Evolutionary conservation across 2,797 vertebrate species (phyloP).

Genomic region (Urophycis tenuis): DNA sequence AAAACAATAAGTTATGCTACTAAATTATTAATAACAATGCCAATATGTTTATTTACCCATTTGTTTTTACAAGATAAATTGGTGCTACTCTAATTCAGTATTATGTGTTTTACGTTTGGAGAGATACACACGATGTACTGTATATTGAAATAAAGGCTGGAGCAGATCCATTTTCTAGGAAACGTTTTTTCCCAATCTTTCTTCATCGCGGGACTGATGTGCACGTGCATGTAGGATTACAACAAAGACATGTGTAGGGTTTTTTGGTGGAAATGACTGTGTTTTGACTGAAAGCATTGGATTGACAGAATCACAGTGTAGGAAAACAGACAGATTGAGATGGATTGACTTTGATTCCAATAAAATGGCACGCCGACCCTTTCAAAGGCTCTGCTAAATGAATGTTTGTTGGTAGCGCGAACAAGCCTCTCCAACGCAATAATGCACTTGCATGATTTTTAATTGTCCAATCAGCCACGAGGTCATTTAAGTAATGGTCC

Average conservation of each 20-base stretch:
- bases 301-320: not conserved
- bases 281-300: not conserved
- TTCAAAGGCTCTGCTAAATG: not conserved
- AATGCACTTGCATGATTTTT: not conserved
- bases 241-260: not conserved
- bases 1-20: slow-evolving; percentile 50
- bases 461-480: not conserved
- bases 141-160: slow-evolving; percentile 68
- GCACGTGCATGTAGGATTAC: not conserved
- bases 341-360: not conserved
- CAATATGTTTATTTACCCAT: slow-evolving; percentile 32
- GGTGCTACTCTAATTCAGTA: slow-evolving; percentile 66
- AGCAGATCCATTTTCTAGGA: slow-evolving; percentile 66
- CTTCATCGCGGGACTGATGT: not conserved
- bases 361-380: not conserved
- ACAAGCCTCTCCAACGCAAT: not conserved
- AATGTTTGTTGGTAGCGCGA: not conserved
- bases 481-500: not conserved
- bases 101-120: slow-evolving; percentile 58
- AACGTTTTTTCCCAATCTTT: slow-evolving; percentile 30
- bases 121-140: slow-evolving; percentile 61
- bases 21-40: slow-evolving; percentile 65
- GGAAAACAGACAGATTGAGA: not conserved
- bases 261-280: not conserved
- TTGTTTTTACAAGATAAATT: slow-evolving; percentile 43